phyloP scores from a whole-genome alignment of 1,140 invertebrate species.

The Leptinotarsa lineolata region DNA sequence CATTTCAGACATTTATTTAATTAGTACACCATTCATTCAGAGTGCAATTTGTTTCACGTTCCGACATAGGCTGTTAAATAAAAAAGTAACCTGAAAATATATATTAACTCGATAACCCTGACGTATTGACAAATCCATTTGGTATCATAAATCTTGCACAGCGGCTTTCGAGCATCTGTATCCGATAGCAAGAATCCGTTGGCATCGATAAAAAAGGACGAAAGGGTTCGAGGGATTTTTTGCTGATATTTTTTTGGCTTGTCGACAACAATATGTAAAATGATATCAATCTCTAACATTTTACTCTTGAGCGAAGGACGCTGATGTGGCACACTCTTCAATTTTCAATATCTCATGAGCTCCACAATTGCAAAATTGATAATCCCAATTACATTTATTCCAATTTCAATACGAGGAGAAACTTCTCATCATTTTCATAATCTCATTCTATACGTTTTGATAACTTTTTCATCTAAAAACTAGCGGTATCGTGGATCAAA shows the following conservation, averaged over 20 bases:
- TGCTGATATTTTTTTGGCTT: slow-evolving; percentile 2
- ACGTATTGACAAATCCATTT: slow-evolving; percentile 25
- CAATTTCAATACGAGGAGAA: too few species aligned
- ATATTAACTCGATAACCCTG: slow-evolving; percentile 16
- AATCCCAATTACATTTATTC: too few species aligned
- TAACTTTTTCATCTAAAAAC: too few species aligned
- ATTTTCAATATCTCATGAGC: too few species aligned
- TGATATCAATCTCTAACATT: background rate
- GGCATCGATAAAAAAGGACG: slow-evolving; percentile 9
- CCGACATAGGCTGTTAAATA: background rate
- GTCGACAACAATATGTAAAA: background rate
- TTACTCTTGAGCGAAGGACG: too few species aligned
- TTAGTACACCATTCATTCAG: background rate
- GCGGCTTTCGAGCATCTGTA: slow-evolving; percentile 12
- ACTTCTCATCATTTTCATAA: too few species aligned
- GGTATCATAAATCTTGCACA: slow-evolving; percentile 18
- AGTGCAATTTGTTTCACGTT: background rate
- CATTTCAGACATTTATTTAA: too few species aligned
- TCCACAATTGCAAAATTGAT: too few species aligned
- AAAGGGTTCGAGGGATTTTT: slow-evolving; percentile 13
- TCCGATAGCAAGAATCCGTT: slow-evolving; percentile 15
- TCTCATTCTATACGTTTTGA: too few species aligned
- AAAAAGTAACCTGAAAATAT: background rate
- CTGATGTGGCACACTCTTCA: too few species aligned
- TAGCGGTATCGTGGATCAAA: too few species aligned